Percentiles rank a stretch among this genome's conserved stretches.
phyloP scores from a whole-genome alignment of 64 coral and sea anemone genomes.

The Stichodactyla helianthus region DNA sequence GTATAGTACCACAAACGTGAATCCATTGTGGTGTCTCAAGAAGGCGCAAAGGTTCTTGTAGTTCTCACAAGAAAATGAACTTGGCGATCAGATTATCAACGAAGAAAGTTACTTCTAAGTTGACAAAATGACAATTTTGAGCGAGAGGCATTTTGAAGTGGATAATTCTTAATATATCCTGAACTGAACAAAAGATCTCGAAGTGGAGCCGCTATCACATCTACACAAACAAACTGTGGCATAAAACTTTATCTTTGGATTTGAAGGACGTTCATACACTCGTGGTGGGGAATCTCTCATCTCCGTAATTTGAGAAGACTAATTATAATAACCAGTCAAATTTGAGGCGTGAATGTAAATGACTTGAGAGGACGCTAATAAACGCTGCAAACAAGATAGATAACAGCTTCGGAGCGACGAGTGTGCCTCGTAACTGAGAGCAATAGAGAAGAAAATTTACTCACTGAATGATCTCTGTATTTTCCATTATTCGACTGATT shows the following conservation, averaged over 20 bases:
- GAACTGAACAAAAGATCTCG: neutral
- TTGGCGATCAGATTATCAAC: neutral
- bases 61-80: neutral
- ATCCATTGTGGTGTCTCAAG: neutral
- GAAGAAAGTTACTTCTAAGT: neutral
- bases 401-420: neutral
- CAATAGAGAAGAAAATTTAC: neutral
- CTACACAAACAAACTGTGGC: neutral
- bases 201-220: neutral
- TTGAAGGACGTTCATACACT: neutral
- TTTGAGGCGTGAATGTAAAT: neutral
- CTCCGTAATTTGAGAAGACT: neutral
- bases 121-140: neutral
- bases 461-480: neutral
- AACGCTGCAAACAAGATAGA: neutral
- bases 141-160: neutral
- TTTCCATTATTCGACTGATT: neutral
- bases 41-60: neutral
- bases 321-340: neutral
- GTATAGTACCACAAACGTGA: too few relatives aligned
- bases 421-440: neutral
- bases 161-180: neutral
- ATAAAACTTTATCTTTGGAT: neutral
- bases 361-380: constrained; percentile 4
- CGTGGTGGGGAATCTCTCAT: neutral